Base-by-base conservation (phyloP, 35 echinoderm and acorn worm genomes). In the Apostichopus californicus region DNA sequence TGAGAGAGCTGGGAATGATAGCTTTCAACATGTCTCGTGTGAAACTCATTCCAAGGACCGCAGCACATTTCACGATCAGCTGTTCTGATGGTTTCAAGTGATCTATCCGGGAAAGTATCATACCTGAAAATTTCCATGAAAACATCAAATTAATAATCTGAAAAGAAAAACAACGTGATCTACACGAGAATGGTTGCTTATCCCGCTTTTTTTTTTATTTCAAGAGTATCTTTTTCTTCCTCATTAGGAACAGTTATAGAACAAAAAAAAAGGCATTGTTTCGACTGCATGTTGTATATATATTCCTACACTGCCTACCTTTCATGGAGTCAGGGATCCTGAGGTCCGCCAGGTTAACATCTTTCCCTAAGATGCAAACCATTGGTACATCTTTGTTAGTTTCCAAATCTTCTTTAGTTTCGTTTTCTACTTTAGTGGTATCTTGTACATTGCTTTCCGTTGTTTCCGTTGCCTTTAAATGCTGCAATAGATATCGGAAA, bases 21-120 rank as follows among this genome's bases (percentile, higher is more conserved):
- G 90, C 91, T 73, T 98, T 92, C 10, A 98, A 64, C 92, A 98
- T 96, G 15, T 89, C 75, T 14, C 97, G 70, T 0, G 93, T 95
- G 61, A 94, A 98, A 55, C 90, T 96, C 55, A 96, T 66, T 15
- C 97, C 97, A 55, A 98, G 95, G 23, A 96, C 88, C 7, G 94
- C 91, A 12, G 95, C 97, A 86, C 97, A 99, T 71, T 99, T 99
- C 53, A 96, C 95, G 18, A 99, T 56, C 78, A 99, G 94, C 64
- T 99, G 97, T 63, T 99, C 93, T 9, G 93, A 94, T 17, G 97
- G 92, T 58, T 96, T 96, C 92, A 99, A 92, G 66, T 94, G 93
- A 70, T 99, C 97, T 25, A 99, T 96, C 26, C 95, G 66, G 14
- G 97, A 92, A 25, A 99, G 58, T 18, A 99, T 89, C 91, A 96